phyloP scores from a whole-genome alignment of 2,888 invertebrate genomes.

The Patella depressa region DNA sequence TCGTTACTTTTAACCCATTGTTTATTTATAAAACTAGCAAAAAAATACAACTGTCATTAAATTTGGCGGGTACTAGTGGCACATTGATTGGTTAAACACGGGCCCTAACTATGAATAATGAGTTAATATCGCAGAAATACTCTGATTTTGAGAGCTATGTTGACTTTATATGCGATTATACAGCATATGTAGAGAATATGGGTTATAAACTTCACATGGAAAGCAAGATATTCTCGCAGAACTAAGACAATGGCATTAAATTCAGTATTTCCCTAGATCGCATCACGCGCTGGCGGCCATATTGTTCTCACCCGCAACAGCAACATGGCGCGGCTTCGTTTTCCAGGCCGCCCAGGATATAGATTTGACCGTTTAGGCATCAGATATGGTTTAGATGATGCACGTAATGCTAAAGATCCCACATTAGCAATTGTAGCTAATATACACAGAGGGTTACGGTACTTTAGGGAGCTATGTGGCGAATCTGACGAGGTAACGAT shows the following conservation, averaged over 20 bases:
- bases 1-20: neutral
- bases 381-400: slow-evolving; percentile 62
- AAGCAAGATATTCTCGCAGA: neutral
- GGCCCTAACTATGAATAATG: slow-evolving; percentile 41
- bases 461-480: slow-evolving; percentile 65
- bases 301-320: slow-evolving; percentile 32
- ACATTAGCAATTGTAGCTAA: slow-evolving; percentile 61
- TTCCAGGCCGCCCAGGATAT: slow-evolving; percentile 70
- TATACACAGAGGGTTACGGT: slow-evolving; percentile 60
- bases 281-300: slow-evolving; percentile 29
- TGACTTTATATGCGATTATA: neutral
- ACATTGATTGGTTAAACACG: slow-evolving; percentile 37
- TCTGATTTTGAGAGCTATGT: neutral
- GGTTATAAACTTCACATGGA: neutral
- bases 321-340: slow-evolving; percentile 70
- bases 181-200: neutral
- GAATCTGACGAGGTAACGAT: slow-evolving; percentile 68
- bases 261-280: slow-evolving; percentile 14
- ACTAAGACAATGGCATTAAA: slow-evolving; percentile 12
- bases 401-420: slow-evolving; percentile 60
- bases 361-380: slow-evolving; percentile 65
- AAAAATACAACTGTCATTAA: slow-evolving; percentile 24
- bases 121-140: slow-evolving; percentile 12
- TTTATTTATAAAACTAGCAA: neutral
- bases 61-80: slow-evolving; percentile 47